phyloP scores from a whole-genome alignment of 1,140 invertebrate species.

The Pectinophora gossypiella region DNA sequence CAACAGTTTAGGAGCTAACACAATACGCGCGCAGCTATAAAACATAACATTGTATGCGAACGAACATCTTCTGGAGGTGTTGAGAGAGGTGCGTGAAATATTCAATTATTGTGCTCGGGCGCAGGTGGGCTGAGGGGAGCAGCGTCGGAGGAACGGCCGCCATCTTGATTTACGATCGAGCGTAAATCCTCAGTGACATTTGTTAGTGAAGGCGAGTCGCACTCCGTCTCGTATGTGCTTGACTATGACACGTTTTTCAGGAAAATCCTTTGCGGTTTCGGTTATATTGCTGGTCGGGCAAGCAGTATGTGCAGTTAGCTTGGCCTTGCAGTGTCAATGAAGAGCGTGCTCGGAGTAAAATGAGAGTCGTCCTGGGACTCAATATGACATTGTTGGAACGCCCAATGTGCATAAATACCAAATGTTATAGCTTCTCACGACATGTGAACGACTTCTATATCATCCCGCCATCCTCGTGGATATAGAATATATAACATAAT shows the following conservation, averaged over 20 bases:
- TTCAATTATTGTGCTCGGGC: slow-evolving; percentile 71
- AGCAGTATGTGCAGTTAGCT: slow-evolving; percentile 1
- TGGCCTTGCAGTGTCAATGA: slow-evolving; percentile 11
- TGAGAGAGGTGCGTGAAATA: slow-evolving; percentile 70
- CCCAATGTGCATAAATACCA: slow-evolving; percentile 27
- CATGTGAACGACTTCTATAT: slow-evolving; percentile 16
- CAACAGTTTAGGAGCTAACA: slow-evolving; percentile 72
- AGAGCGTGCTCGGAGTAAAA: too few species aligned
- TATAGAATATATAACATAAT: too few species aligned
- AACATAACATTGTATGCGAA: slow-evolving; percentile 68
- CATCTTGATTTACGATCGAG: slow-evolving; percentile 72
- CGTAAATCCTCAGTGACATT: slow-evolving; percentile 71
- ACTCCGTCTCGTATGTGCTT: slow-evolving; percentile 29
- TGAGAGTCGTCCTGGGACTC: not conserved
- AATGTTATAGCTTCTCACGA: slow-evolving; percentile 14
- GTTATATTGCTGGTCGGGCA: slow-evolving; percentile 14
- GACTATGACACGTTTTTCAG: slow-evolving; percentile 54
- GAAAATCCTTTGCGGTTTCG: slow-evolving; percentile 44
- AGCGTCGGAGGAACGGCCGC: slow-evolving; percentile 34
- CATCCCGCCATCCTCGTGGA: not conserved
- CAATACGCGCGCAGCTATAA: slow-evolving; percentile 61
- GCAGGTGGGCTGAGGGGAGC: slow-evolving; percentile 44
- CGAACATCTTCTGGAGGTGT: slow-evolving; percentile 57
- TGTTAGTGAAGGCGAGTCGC: slow-evolving; percentile 53
- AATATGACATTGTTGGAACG: slow-evolving; percentile 8